Evolutionary conservation across 2,888 invertebrate genomes (phyloP), one percentile per base, ranked within the genome.

Genomic region (Andrena hattorfiana): DNA sequence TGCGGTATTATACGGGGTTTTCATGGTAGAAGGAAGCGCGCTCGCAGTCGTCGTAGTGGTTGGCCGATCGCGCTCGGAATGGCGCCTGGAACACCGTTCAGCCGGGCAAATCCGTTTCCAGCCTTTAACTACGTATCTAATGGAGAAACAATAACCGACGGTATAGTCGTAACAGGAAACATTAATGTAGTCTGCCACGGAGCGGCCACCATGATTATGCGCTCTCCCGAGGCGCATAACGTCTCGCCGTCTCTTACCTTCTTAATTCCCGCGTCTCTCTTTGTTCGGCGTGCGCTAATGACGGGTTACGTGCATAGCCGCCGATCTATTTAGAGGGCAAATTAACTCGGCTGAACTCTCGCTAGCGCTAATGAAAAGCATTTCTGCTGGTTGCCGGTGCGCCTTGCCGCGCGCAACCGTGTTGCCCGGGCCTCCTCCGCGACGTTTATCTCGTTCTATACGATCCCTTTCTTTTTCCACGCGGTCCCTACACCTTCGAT

Each of bases 81-180:
- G 6, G 23, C 49, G 54, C 20, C 10, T 26, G 8, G 30, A 32
- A 16, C 59, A 26, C 35, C 26, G 6, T 20, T n/a, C 48, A 4
- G 32, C 16, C 13, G 20, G 26, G 35, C 20, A 66, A 70, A 32
- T 59, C 32, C 8, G n/a, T 71, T 77, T 74, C 70, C 32, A 35
- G 56, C 54, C 28, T 64, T 76, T 72, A 86, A 89, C 72, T 86
- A 85, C 84, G 85, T 85, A 87, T 86, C 88, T 87, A 91, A 91
- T 91, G 86, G 87, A 86, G 89, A 89, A 91, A 91, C 89, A 90
- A 91, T 91, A 91, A 88, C 81, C 63, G 48, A 26, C 35, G 28
- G 71, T 13, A 70, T 63, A 63, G 56, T 73, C 73, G 69, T 85
- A 88, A 84, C 85, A 84, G 88, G 81, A 84, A 86, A 83, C 67